Conservation (phyloP, 2,888 invertebrate genomes). For the Apotomis capreana region DNA sequence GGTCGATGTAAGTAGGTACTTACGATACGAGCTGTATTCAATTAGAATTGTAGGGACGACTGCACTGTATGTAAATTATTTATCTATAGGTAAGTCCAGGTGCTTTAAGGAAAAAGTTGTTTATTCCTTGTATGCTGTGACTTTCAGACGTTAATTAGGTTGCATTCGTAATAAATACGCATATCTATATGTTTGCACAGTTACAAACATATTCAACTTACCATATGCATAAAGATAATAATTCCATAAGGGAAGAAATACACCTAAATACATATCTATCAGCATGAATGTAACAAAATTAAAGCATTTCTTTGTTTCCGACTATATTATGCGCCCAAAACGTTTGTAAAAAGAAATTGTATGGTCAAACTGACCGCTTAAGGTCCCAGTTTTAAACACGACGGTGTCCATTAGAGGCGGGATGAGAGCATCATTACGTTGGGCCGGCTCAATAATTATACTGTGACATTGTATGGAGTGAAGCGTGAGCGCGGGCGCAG, state of each 20-base stretch:
- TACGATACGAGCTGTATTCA: conserved; percentile 7
- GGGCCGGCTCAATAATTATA: conserved; percentile 39
- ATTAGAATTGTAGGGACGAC: neutral
- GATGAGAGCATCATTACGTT: conserved; percentile 36
- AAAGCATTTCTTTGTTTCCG: too few relatives aligned
- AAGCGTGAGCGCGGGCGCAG: conserved; percentile 49
- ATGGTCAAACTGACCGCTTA: neutral
- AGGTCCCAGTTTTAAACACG: neutral
- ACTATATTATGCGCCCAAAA: too few relatives aligned
- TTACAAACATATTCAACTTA: neutral
- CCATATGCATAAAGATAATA: too few relatives aligned
- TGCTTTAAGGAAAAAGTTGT: conserved; percentile 16
- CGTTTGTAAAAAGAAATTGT: neutral
- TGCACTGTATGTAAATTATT: conserved; percentile 10
- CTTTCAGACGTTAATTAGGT: too few relatives aligned
- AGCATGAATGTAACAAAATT: too few relatives aligned
- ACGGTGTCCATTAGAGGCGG: conserved; percentile 23
- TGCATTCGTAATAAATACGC: neutral
- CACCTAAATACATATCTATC: too few relatives aligned
- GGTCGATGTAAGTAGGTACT: conserved; percentile 5
- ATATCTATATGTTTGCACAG: neutral
- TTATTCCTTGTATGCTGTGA: neutral
- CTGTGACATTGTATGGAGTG: conserved; percentile 41
- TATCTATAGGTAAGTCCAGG: neutral
- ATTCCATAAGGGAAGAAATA: too few relatives aligned